phyloP scores from a whole-genome alignment of 2,888 invertebrate species.

The Andrena trimmerana region DNA sequence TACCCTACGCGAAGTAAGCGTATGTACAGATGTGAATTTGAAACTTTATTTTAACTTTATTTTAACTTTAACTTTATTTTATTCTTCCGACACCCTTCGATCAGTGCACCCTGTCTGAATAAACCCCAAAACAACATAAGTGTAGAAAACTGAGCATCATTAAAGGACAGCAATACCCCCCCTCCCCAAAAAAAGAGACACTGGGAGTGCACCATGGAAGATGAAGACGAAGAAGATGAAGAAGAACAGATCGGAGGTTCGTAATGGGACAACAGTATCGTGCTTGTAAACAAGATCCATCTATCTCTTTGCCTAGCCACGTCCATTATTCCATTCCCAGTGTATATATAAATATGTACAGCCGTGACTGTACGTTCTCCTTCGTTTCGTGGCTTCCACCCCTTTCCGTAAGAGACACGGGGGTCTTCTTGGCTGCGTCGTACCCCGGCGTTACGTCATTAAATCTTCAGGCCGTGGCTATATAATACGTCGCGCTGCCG shows the following conservation, averaged over 20 bases:
- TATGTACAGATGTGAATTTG: too few species aligned
- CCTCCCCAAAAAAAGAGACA: too few species aligned
- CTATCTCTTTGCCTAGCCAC: slow-evolving; percentile 52
- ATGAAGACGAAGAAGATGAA: slow-evolving; percentile 38
- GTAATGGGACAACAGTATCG: slow-evolving; percentile 60
- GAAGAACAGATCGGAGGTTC: slow-evolving; percentile 35
- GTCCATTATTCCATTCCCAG: slow-evolving; percentile 63
- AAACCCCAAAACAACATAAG: too few species aligned
- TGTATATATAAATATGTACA: slow-evolving; percentile 41
- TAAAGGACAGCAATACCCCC: too few species aligned
- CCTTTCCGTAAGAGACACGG: background rate
- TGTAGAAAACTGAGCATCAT: too few species aligned
- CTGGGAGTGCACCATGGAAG: background rate
- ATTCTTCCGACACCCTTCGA: too few species aligned
- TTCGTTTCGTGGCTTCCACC: slow-evolving; percentile 32
- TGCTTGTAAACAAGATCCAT: slow-evolving; percentile 67
- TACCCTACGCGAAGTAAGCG: too few species aligned
- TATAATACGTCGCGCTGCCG: slow-evolving; percentile 21
- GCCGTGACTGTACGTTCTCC: slow-evolving; percentile 22
- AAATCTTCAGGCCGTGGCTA: slow-evolving; percentile 44
- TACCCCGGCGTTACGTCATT: slow-evolving; percentile 46
- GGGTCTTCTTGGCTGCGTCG: background rate
- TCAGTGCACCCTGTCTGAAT: too few species aligned
- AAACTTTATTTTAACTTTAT: too few species aligned
- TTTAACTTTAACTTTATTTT: too few species aligned